Conservation (phyloP, 2,113 vertebrate genomes). For the Etheostoma cragini region DNA sequence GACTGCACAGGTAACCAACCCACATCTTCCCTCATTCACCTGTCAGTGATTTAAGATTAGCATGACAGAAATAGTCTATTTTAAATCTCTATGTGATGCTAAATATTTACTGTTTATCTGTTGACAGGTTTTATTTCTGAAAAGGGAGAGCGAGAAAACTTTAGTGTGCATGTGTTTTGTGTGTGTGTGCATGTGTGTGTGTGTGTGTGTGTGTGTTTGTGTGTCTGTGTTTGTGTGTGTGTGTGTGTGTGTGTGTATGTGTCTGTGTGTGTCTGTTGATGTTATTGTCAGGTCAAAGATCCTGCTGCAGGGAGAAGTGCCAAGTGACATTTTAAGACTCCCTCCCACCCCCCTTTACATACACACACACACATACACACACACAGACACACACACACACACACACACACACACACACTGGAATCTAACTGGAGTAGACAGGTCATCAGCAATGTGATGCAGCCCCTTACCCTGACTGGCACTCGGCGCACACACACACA, state of each 20-base stretch:
- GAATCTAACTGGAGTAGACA: slow-evolving; percentile 87
- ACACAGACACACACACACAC: slow-evolving; percentile 31
- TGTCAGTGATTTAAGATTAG: neutral
- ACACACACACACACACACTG: slow-evolving; percentile 37
- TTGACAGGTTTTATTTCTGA: neutral
- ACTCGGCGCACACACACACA: slow-evolving; percentile 62
- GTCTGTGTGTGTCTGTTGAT: slow-evolving; percentile 29
- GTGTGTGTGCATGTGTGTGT: slow-evolving; percentile 16
- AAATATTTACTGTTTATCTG: neutral
- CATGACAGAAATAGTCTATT: neutral
- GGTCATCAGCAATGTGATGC: slow-evolving; percentile 84
- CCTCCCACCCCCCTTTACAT: slow-evolving; percentile 22
- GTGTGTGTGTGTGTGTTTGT: slow-evolving; percentile 28
- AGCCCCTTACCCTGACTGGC: slow-evolving; percentile 82
- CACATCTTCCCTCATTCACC: neutral
- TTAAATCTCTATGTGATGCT: neutral
- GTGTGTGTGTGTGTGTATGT: slow-evolving; percentile 27
- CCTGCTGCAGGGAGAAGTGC: slow-evolving; percentile 58
- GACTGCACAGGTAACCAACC: slow-evolving; percentile 1
- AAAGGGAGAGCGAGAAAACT: slow-evolving; percentile 6
- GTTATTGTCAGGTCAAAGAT: slow-evolving; percentile 62
- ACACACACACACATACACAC: slow-evolving; percentile 45
- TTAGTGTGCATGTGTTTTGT: slow-evolving; percentile 12
- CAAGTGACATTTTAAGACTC: slow-evolving; percentile 69
- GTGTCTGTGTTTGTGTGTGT: slow-evolving; percentile 38